A percentile compares a stretch with the other conserved stretches of the same genome.
These are phyloP conservation scores for Baryphthengus martii DNA, from an alignment of 2,113 vertebrate species.

Conservation along the genomic window DNA sequence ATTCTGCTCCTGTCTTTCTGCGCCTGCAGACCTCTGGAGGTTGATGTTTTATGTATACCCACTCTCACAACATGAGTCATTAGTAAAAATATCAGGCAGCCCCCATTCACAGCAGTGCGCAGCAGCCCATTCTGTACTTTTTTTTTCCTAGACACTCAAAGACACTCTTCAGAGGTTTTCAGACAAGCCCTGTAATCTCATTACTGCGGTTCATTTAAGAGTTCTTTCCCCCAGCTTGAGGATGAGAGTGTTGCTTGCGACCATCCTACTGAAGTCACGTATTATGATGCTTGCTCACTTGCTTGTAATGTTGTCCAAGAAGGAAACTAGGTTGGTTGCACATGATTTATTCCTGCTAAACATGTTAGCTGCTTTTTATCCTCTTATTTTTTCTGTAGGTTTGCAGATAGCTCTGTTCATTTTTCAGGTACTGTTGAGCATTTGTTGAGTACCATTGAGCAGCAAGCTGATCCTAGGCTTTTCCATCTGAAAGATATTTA, in stretches of 20 bases:
- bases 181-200: neutral
- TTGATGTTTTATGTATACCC: constrained; percentile 31
- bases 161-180: neutral
- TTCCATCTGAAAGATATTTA: neutral
- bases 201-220: neutral
- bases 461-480: neutral
- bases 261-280: neutral
- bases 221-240: neutral
- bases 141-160: neutral
- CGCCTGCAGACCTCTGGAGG: neutral
- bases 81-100: constrained; percentile 35
- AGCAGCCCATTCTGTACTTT: neutral
- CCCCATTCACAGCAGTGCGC: neutral
- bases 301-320: neutral
- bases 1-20: neutral
- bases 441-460: neutral
- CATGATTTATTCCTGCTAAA: neutral
- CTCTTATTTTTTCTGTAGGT: neutral
- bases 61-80: constrained; percentile 12
- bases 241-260: neutral
- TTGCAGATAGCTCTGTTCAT: neutral
- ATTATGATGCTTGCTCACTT: neutral
- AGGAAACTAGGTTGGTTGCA: neutral
- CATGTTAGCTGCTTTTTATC: neutral
- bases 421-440: neutral